phyloP scores from a whole-genome alignment of 2,888 invertebrate genomes.

The Galerucella pusilla region DNA sequence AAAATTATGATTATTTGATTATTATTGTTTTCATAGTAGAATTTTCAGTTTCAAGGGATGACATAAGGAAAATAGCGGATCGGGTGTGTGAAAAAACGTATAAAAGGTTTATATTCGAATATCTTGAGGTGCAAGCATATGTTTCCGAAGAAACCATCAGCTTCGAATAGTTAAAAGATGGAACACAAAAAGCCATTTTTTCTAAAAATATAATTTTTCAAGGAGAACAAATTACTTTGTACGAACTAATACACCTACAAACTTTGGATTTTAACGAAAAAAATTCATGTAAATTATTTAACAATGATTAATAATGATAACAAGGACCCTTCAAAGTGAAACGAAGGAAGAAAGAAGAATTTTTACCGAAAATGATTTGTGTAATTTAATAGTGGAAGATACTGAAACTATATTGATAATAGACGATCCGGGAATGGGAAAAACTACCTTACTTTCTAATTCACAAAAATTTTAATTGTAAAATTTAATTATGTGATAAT shows the following conservation, averaged over 20 bases:
- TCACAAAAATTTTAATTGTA: neutral
- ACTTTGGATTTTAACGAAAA: neutral
- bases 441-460: too few relatives aligned
- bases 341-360: neutral
- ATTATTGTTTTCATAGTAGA: neutral
- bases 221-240: neutral
- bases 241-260: neutral
- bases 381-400: too few relatives aligned
- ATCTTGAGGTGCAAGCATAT: too few relatives aligned
- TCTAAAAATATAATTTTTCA: neutral
- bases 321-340: neutral
- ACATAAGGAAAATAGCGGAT: neutral
- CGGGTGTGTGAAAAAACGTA: neutral
- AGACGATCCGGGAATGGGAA: too few relatives aligned
- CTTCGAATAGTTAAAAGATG: too few relatives aligned
- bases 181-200: neutral
- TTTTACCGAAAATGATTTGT: too few relatives aligned
- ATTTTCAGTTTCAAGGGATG: neutral
- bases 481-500: constrained; percentile 9
- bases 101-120: too few relatives aligned
- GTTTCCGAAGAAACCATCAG: too few relatives aligned
- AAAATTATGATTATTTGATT: neutral
- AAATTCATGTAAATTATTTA: neutral
- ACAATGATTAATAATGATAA: neutral
- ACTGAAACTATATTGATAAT: too few relatives aligned